Evolutionary conservation across 2,797 vertebrate genomes (phyloP).

Genomic region (Percopsis omiscomaycus): DNA sequence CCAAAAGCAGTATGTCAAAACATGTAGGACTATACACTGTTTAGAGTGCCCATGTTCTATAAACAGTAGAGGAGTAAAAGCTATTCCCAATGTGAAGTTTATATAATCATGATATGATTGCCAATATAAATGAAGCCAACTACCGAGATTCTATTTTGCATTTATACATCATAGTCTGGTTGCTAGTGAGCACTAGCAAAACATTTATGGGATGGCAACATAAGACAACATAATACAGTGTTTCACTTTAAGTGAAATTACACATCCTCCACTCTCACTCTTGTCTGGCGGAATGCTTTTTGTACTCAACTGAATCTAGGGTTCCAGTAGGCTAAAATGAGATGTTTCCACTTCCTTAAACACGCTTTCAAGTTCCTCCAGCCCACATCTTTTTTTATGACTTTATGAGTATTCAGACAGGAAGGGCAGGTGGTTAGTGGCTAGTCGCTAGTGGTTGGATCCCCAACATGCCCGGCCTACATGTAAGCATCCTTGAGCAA

Average conservation of each 20-base stretch:
- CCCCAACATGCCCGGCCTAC: neutral
- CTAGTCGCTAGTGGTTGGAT: neutral
- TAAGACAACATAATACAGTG: no score
- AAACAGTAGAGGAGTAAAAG: neutral
- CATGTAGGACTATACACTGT: neutral
- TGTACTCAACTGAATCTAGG: no score
- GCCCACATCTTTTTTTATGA: conserved; percentile 21
- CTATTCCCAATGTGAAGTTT: neutral
- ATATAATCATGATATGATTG: conserved; percentile 12
- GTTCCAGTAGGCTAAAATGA: no score
- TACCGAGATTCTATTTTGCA: neutral
- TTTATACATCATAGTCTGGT: no score
- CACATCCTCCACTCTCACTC: no score
- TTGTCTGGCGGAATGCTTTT: no score
- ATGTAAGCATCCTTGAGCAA: no score
- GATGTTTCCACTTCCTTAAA: no score
- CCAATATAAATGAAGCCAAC: neutral
- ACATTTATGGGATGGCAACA: no score
- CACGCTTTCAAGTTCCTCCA: neutral
- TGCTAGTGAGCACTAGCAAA: no score
- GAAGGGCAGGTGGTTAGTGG: conserved; percentile 8
- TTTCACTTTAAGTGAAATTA: no score
- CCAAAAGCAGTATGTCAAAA: neutral
- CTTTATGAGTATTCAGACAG: neutral
- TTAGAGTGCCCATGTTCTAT: conserved; percentile 2